Evolutionary conservation across 2,113 vertebrate species (phyloP).

Genomic region (Caranx melampygus): DNA sequence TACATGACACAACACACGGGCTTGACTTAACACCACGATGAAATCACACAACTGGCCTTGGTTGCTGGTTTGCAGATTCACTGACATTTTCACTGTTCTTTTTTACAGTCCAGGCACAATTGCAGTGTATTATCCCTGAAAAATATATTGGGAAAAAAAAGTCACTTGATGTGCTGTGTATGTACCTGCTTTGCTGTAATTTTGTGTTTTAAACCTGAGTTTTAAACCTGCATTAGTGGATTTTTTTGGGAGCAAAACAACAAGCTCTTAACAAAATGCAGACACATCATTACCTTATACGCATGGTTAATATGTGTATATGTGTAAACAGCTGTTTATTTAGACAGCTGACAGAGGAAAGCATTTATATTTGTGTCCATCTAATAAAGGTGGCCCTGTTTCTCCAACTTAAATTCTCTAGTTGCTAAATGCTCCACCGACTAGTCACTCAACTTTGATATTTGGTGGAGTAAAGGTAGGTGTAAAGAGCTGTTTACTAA

Average conservation of each 20-base stretch:
- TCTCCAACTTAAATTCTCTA: not conserved
- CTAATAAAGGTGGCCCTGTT: not conserved
- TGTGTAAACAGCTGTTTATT: not conserved
- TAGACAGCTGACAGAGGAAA: not conserved
- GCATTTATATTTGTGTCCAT: not conserved
- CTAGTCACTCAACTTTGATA: constrained; percentile 10
- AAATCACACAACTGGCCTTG: too few relatives aligned
- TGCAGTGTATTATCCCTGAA: not conserved
- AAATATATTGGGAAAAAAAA: too few relatives aligned
- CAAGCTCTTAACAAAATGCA: not conserved
- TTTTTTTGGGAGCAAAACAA: not conserved
- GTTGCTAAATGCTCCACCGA: not conserved
- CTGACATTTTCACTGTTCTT: not conserved
- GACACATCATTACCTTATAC: not conserved
- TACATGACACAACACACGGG: not conserved
- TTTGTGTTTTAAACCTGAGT: not conserved
- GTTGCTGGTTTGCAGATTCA: too few relatives aligned
- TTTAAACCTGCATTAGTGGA: not conserved
- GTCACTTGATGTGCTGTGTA: too few relatives aligned
- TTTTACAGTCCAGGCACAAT: not conserved
- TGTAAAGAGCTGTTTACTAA: constrained; percentile 8
- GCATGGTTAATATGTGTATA: not conserved
- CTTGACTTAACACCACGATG: too few relatives aligned
- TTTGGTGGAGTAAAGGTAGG: constrained; percentile 1
- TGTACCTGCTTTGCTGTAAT: not conserved